These are phyloP conservation scores for Drosophila willistoni DNA, from an alignment of 1,140 invertebrate genomes.

Conservation along the genomic window DNA sequence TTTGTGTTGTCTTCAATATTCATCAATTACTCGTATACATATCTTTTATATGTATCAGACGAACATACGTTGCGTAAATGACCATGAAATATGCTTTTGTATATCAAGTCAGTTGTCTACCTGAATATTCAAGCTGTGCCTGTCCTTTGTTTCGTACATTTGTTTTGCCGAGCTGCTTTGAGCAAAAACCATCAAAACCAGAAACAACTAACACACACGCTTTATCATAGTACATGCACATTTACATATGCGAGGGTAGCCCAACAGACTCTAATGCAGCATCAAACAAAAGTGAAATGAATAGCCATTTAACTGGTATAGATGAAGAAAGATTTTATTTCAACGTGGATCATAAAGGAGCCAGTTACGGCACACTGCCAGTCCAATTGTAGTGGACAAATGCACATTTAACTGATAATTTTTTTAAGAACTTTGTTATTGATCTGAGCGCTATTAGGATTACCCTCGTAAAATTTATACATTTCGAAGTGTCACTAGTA, in stretches of 20 bases:
- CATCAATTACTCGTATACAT: constrained; percentile 9
- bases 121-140: constrained; percentile 8
- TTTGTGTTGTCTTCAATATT: background rate
- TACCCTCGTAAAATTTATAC: background rate
- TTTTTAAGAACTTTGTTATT: background rate
- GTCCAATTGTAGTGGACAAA: too few relatives aligned
- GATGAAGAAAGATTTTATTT: too few relatives aligned
- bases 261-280: background rate
- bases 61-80: constrained; percentile 57
- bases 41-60: constrained; percentile 19
- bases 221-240: constrained; percentile 8
- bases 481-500: background rate
- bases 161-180: constrained; percentile 60
- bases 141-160: constrained; percentile 51
- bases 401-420: too few relatives aligned
- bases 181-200: constrained; percentile 31
- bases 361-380: too few relatives aligned
- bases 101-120: constrained; percentile 20
- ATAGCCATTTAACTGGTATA: too few relatives aligned
- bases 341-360: too few relatives aligned
- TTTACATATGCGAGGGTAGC: background rate
- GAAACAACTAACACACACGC: constrained; percentile 11
- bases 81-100: constrained; percentile 69
- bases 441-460: background rate
- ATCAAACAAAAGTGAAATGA: too few relatives aligned